A percentile compares a stretch with the other conserved stretches of the same genome.
Evolutionary conservation across 2,888 invertebrate genomes (phyloP).

Genomic region (Cephus runcator): DNA sequence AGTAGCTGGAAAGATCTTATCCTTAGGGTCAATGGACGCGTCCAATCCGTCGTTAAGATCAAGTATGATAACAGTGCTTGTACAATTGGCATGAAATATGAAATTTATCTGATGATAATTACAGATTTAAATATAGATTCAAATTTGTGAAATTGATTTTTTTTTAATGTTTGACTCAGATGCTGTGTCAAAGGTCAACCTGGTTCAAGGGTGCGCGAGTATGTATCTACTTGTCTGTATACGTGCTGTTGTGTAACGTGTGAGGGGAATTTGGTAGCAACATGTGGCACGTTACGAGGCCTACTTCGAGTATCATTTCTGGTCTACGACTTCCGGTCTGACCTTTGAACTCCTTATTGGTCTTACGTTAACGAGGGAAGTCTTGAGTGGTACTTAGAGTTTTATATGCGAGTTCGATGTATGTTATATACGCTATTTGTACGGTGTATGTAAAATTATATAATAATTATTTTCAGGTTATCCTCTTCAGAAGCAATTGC

Average conservation of each 20-base stretch:
- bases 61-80: neutral
- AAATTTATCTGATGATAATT: neutral
- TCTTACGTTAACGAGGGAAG: neutral
- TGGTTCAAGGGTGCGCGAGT: neutral
- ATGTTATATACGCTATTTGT: neutral
- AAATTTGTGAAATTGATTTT: neutral
- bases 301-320: slow-evolving; percentile 18
- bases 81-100: neutral
- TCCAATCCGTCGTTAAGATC: neutral
- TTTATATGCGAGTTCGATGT: neutral
- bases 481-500: neutral
- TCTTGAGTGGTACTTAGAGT: neutral
- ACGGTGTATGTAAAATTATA: neutral
- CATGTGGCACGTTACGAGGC: slow-evolving; percentile 52
- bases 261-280: slow-evolving; percentile 35
- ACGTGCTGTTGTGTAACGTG: neutral
- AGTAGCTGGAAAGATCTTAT: neutral
- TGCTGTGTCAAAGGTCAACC: neutral
- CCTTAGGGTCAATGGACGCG: neutral
- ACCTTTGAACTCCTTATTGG: neutral
- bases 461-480: neutral
- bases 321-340: neutral
- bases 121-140: neutral
- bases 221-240: neutral
- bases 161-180: neutral